Conservation (phyloP, 2,113 vertebrate genomes). For the Prochilodus magdalenae region DNA sequence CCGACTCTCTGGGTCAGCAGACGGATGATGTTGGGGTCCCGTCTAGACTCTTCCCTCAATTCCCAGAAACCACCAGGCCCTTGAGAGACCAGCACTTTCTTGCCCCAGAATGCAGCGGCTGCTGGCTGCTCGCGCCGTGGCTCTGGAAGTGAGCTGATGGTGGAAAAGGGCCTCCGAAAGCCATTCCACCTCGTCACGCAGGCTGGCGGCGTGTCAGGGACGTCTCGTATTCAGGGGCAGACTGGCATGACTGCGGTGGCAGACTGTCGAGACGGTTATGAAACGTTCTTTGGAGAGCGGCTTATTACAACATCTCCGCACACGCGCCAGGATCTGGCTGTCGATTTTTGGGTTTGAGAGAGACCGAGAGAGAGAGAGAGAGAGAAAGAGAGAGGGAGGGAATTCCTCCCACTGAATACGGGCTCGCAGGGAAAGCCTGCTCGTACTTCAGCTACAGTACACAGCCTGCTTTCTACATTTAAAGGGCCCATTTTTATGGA, state of each 20-base stretch:
- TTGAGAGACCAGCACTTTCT: slow-evolving; percentile 68
- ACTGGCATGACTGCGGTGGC: slow-evolving; percentile 52
- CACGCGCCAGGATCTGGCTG: slow-evolving; percentile 46
- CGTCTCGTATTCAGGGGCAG: slow-evolving; percentile 55
- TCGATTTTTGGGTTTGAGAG: not conserved
- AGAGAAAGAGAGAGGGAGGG: slow-evolving; percentile 7
- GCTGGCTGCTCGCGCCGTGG: slow-evolving; percentile 54
- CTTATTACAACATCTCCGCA: slow-evolving; percentile 55
- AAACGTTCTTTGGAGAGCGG: slow-evolving; percentile 53
- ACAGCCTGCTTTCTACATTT: slow-evolving; percentile 1
- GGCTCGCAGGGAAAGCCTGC: slow-evolving; percentile 15
- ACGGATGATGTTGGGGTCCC: not conserved
- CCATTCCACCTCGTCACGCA: slow-evolving; percentile 63
- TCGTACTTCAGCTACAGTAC: not conserved
- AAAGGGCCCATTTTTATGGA: not conserved
- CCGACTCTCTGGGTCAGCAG: slow-evolving; percentile 68
- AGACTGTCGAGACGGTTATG: slow-evolving; percentile 58
- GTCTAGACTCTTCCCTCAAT: slow-evolving; percentile 63
- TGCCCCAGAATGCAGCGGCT: slow-evolving; percentile 50
- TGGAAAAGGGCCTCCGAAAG: slow-evolving; percentile 67
- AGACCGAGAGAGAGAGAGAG: slow-evolving; percentile 6
- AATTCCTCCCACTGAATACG: slow-evolving; percentile 6
- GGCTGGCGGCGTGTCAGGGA: slow-evolving; percentile 41
- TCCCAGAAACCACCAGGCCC: slow-evolving; percentile 71
- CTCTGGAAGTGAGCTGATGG: slow-evolving; percentile 49